phyloP scores from a whole-genome alignment of 2,888 invertebrate species.

The Sycophila texana region DNA sequence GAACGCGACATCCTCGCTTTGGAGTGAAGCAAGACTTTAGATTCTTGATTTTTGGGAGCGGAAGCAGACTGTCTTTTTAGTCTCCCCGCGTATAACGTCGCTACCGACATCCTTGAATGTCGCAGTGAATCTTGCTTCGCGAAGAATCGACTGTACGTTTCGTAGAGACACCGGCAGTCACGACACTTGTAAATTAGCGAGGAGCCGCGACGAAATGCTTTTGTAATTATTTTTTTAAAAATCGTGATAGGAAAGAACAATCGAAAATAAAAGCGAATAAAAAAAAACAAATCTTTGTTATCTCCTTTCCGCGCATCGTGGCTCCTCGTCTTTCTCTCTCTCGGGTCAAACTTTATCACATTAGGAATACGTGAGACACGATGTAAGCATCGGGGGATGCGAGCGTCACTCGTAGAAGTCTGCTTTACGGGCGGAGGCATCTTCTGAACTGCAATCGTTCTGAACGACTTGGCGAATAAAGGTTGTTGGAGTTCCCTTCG shows the following conservation, averaged over 20 bases:
- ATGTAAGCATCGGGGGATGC: too few relatives aligned
- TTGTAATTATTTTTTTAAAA: constrained; percentile 24
- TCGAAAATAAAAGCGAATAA: neutral
- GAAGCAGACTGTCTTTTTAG: neutral
- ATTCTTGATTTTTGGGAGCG: neutral
- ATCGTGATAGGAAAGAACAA: neutral
- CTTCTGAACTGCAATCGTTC: too few relatives aligned
- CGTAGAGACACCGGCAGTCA: constrained; percentile 31
- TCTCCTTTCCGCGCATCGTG: constrained; percentile 3
- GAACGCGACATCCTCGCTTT: neutral
- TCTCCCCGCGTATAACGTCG: neutral
- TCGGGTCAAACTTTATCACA: too few relatives aligned
- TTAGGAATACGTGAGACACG: too few relatives aligned
- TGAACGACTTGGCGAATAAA: too few relatives aligned
- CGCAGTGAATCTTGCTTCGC: constrained; percentile 12
- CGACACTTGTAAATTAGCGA: constrained; percentile 21
- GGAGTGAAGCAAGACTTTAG: neutral
- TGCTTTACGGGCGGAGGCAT: too few relatives aligned
- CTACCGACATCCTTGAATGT: neutral
- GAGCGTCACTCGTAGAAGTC: too few relatives aligned
- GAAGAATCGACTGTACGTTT: constrained; percentile 5
- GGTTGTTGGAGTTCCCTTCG: too few relatives aligned
- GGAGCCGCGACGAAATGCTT: constrained; percentile 3
- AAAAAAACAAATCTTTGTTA: constrained; percentile 3
- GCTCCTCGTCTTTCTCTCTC: constrained; percentile 1